A percentile compares a stretch with the other conserved stretches of the same genome.
These are phyloP conservation scores for Lasioglossum marginatum DNA, from an alignment of 2,888 invertebrate species.

Conservation along the genomic window DNA sequence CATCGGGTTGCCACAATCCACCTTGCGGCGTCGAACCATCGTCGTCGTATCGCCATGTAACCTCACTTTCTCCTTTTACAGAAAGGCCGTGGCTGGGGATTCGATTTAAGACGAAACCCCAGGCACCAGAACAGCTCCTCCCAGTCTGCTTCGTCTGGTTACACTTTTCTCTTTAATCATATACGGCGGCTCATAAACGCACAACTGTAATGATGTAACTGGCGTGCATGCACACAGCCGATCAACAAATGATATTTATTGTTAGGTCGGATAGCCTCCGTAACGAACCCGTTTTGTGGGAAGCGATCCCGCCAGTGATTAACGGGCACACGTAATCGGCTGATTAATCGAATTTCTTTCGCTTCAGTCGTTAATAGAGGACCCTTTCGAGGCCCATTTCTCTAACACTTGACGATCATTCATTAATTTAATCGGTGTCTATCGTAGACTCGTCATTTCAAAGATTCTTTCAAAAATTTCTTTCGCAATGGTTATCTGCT, in stretches of 20 bases:
- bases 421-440: too few species aligned
- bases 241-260: not conserved
- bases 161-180: slow-evolving; percentile 17
- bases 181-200: not conserved
- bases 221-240: not conserved
- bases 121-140: slow-evolving; percentile 13
- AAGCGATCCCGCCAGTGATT: not conserved
- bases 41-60: slow-evolving; percentile 64
- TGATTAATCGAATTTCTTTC: not conserved
- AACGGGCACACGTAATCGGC: not conserved
- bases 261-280: not conserved
- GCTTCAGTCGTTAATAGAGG: not conserved
- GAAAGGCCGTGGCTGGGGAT: slow-evolving; percentile 43
- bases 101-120: slow-evolving; percentile 56
- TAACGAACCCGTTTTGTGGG: not conserved
- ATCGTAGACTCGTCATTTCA: not conserved
- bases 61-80: slow-evolving; percentile 76
- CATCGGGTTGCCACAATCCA: slow-evolving; percentile 68
- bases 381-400: not conserved
- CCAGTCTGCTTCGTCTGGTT: slow-evolving; percentile 10
- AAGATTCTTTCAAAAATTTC: not conserved
- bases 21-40: slow-evolving; percentile 63
- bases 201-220: not conserved
- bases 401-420: not conserved
- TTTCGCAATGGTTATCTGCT: too few species aligned